Evolutionary conservation across 1,140 invertebrate species (phyloP).

Genomic region (Dinoponera quadriceps): DNA sequence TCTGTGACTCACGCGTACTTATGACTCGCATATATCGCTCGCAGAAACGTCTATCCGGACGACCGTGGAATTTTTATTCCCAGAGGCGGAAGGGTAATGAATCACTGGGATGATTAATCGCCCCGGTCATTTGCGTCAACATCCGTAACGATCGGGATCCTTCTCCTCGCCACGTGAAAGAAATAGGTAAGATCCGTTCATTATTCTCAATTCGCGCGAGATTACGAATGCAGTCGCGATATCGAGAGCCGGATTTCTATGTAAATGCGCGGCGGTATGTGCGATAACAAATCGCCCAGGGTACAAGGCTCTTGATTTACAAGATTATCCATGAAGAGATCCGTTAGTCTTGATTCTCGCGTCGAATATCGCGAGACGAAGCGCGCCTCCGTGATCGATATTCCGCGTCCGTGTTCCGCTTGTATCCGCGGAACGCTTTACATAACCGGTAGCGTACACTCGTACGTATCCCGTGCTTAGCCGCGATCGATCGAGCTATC

Average conservation of each 20-base stretch:
- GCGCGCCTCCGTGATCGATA: background rate
- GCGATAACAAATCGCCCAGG: background rate
- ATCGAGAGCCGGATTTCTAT: conserved; percentile 17
- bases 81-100: conserved; percentile 2
- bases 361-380: conserved; percentile 34
- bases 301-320: background rate
- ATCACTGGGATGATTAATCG: conserved; percentile 10
- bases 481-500: conserved; percentile 45
- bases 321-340: conserved; percentile 33
- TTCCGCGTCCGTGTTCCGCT: conserved; percentile 1
- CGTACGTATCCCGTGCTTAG: background rate
- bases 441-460: conserved; percentile 26
- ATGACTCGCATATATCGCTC: background rate
- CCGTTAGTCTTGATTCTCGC: conserved; percentile 2
- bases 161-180: background rate
- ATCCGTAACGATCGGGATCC: background rate
- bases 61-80: background rate
- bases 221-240: background rate
- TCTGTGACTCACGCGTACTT: background rate
- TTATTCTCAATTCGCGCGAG: background rate
- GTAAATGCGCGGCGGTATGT: background rate
- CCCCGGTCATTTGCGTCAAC: background rate
- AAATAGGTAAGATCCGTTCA: background rate
- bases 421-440: conserved; percentile 10
- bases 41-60: background rate